Percentiles rank a stretch among this genome's conserved stretches.
Conservation (phyloP, 37 sponge, comb jelly and placozoan species). For the Halichondria panicea region DNA sequence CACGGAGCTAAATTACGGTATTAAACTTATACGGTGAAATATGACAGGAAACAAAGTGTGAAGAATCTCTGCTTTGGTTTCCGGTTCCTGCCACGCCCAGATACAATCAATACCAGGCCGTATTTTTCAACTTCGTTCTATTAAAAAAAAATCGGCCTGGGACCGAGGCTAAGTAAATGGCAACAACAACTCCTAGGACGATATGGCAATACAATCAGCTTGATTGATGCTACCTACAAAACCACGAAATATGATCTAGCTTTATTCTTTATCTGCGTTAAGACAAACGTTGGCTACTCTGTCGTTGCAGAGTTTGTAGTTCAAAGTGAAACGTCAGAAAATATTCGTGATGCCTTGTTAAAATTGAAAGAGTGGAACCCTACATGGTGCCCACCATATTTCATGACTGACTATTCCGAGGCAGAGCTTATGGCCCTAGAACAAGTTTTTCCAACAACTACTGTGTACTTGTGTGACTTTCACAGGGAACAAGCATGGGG, state of each 20-base stretch:
- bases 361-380: slow-evolving; percentile 19
- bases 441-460: not conserved
- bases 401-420: slow-evolving; percentile 51
- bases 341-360: not conserved
- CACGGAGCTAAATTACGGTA: too few relatives aligned
- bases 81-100: too few relatives aligned
- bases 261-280: slow-evolving; percentile 27
- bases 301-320: slow-evolving; percentile 45
- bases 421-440: slow-evolving; percentile 5
- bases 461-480: slow-evolving; percentile 45
- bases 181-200: slow-evolving; percentile 32
- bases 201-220: slow-evolving; percentile 31
- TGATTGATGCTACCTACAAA: slow-evolving; percentile 46
- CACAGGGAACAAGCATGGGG: slow-evolving; percentile 6
- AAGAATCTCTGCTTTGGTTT: too few relatives aligned
- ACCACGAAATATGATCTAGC: slow-evolving; percentile 47
- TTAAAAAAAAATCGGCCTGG: too few relatives aligned
- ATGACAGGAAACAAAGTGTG: too few relatives aligned
- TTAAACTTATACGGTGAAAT: too few relatives aligned
- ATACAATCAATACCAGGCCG: too few relatives aligned
- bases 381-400: slow-evolving; percentile 26
- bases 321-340: slow-evolving; percentile 9
- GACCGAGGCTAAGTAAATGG: too few relatives aligned
- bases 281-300: slow-evolving; percentile 22
- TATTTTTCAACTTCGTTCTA: too few relatives aligned